Percentiles rank a stretch among this genome's conserved stretches.
Conservation (phyloP, 2,888 invertebrate genomes). For the Homarus gammarus region DNA sequence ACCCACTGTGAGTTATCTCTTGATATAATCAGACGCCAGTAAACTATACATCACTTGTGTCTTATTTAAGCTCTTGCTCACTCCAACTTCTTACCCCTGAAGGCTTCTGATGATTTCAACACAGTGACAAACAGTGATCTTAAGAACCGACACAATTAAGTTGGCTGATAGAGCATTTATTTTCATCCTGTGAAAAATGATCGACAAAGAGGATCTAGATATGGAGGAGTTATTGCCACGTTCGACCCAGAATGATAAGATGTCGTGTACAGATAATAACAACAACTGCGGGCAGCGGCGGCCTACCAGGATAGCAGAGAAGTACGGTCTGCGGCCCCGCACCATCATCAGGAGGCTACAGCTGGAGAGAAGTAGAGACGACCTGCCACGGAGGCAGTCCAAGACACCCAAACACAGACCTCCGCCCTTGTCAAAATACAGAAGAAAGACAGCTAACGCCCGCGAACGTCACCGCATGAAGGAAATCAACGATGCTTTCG, state of each 20-base stretch:
- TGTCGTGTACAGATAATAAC: conserved; percentile 37
- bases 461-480: conserved; percentile 92
- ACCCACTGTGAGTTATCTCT: background rate
- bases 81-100: background rate
- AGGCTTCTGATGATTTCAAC: background rate
- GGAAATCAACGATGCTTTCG: conserved; percentile 94
- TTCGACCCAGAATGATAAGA: background rate
- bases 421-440: conserved; percentile 89
- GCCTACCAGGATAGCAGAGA: conserved; percentile 44
- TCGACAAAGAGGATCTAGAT: conserved; percentile 3
- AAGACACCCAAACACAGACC: conserved; percentile 80
- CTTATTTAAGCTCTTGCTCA: background rate
- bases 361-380: conserved; percentile 33
- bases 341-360: conserved; percentile 42
- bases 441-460: conserved; percentile 93
- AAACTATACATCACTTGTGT: background rate
- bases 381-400: background rate
- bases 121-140: background rate
- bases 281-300: conserved; percentile 28
- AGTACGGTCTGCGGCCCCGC: conserved; percentile 57
- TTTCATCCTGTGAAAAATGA: background rate
- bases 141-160: background rate
- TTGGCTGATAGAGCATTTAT: background rate
- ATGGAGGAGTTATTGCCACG: conserved; percentile 1
- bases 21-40: background rate